Evolutionary conservation across 1,140 invertebrate genomes (phyloP), one percentile per base, ranked within the genome.

Genomic region (Saccostrea cuccullata): DNA sequence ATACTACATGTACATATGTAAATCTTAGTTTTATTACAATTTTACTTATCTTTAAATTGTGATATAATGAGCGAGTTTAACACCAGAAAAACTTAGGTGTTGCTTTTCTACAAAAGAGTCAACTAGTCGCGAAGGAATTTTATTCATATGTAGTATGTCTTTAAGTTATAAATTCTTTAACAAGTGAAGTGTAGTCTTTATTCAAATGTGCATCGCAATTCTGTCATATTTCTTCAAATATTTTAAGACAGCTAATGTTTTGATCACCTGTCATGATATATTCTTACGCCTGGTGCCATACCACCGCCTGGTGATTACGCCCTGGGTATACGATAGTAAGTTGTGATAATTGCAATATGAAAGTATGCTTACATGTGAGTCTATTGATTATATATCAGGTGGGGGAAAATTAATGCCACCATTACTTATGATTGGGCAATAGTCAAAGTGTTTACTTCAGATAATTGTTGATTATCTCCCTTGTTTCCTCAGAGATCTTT

Each of bases 381-480:
- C 12, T 77, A 77, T 77, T 77, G 70, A 77, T 77, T 77, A 77
- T 13, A 77, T 77, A 77, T 77, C 70, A 77, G 70, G 70, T 77
- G 70, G 26, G 13, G 70, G 70, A 77, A 77, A 77, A 77, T 77
- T 77, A 77, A 77, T 77, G 70, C 26, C 70, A 77, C 70, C 70
- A 77, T 77, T 77, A 77, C 70, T 77, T 77, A 77, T 77, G 26
- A 77, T 77, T 77, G 30, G 30, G 70, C 70, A 77, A 36, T 77
- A 26, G 70, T 77, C 70, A 30, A 36, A 36, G 26, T 77, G 70
- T 77, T 77, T 30, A 77, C 26, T 77, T 77, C 26, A 30, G 70
- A 77, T 77, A 36, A 77, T 30, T 30, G 23, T 26, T 30, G 70
- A 77, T 26, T 30, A 77, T 77, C 70, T 36, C 30, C 30, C 70